These are phyloP conservation scores for Chaetogeoica ovagalla DNA, from an alignment of 2,888 invertebrate genomes.

Conservation along the genomic window DNA sequence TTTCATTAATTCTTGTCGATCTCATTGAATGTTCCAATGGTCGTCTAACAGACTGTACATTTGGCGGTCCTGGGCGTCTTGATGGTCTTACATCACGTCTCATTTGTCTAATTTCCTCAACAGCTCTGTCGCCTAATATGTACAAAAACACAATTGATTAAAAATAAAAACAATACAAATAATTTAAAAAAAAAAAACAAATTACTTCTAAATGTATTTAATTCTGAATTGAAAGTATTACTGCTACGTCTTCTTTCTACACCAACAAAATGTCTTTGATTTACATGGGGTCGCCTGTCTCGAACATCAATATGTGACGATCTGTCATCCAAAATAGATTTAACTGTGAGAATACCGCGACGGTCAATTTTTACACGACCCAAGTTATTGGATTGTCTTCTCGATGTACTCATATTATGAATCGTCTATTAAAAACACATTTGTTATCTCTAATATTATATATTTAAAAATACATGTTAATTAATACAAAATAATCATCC, in stretches of 20 bases:
- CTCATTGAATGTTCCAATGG: conserved; percentile 18
- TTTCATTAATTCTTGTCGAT: conserved; percentile 30
- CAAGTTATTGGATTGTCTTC: conserved; percentile 28
- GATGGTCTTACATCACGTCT: conserved; percentile 25
- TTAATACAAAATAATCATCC: no score
- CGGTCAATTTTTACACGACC: conserved; percentile 49
- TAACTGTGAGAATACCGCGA: conserved; percentile 47
- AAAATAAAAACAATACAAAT: not conserved
- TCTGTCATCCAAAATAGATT: conserved; percentile 47
- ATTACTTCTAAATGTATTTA: conserved; percentile 49
- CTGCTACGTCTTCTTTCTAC: conserved; percentile 33
- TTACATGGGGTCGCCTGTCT: not conserved
- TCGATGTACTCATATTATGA: not conserved
- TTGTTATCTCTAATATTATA: no score
- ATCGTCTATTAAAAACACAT: not conserved
- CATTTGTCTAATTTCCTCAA: conserved; percentile 31
- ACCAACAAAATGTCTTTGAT: conserved; percentile 17
- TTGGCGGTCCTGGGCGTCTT: conserved; percentile 23
- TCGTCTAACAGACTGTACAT: conserved; percentile 15
- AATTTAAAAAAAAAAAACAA: not conserved
- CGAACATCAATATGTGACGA: conserved; percentile 3
- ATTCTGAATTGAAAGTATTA: conserved; percentile 35
- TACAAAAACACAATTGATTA: not conserved
- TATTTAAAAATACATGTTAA: no score
- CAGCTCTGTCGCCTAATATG: conserved; percentile 32